Evolutionary conservation across 2,888 invertebrate species (phyloP).

Genomic region (Cybosia mesomella): DNA sequence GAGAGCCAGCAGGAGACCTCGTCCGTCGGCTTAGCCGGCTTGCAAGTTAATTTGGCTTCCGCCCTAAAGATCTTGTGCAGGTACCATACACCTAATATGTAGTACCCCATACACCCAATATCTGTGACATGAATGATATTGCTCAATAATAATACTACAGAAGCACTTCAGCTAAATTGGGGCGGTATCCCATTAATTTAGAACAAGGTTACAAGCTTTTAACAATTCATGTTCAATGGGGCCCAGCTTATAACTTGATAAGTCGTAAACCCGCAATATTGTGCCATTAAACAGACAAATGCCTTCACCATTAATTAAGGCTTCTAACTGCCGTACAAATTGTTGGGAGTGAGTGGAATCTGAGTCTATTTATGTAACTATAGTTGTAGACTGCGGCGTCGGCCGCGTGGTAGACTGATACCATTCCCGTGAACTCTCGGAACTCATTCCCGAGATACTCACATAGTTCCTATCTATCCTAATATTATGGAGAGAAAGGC

Average conservation of each 20-base stretch:
- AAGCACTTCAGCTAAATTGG: neutral
- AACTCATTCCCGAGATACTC: too few relatives aligned
- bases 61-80: neutral
- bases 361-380: neutral
- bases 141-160: neutral
- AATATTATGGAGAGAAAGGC: too few relatives aligned
- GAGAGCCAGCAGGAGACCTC: neutral
- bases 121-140: neutral
- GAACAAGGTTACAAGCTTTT: constrained; percentile 22
- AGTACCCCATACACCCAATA: neutral
- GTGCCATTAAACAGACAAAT: constrained; percentile 36
- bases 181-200: constrained; percentile 1
- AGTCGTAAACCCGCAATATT: constrained; percentile 37
- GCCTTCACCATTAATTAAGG: constrained; percentile 38
- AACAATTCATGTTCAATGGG: constrained; percentile 35
- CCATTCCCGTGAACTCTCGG: too few relatives aligned
- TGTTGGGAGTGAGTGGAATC: constrained; percentile 3
- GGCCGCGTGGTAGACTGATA: too few relatives aligned
- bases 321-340: constrained; percentile 24
- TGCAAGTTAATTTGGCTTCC: too few relatives aligned
- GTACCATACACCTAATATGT: neutral
- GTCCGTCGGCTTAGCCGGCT: too few relatives aligned
- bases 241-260: constrained; percentile 28
- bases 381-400: too few relatives aligned
- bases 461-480: too few relatives aligned